Evolutionary conservation across 2,888 invertebrate species (phyloP).

Genomic region (Onchidella celtica): DNA sequence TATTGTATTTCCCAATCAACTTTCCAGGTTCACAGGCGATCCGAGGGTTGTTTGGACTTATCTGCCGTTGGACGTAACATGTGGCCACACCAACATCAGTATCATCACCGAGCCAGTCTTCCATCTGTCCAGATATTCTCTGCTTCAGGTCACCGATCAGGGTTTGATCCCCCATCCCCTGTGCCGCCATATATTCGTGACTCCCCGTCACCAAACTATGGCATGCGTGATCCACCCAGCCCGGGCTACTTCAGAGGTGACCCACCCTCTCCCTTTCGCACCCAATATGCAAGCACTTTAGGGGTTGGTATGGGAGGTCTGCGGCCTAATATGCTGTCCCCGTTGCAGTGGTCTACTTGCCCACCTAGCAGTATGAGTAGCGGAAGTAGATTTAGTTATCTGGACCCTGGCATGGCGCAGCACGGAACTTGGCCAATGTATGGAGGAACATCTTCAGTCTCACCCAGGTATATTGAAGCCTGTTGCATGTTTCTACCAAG

Average conservation of each 20-base stretch:
- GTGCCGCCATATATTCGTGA: conserved; percentile 39
- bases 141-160: conserved; percentile 37
- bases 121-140: conserved; percentile 61
- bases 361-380: conserved; percentile 2
- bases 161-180: conserved; percentile 28
- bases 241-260: conserved; percentile 37
- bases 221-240: conserved; percentile 27
- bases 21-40: conserved; percentile 65
- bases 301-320: conserved; percentile 14
- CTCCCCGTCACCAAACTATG: conserved; percentile 35
- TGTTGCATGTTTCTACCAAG: no score
- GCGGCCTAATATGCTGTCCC: conserved; percentile 42
- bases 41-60: conserved; percentile 72
- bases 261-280: conserved; percentile 32
- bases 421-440: conserved; percentile 50
- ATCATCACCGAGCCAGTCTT: conserved; percentile 67
- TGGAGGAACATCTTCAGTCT: conserved; percentile 30
- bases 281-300: conserved; percentile 27
- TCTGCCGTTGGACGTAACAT: conserved; percentile 65
- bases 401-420: conserved; percentile 33
- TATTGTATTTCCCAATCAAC: background rate
- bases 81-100: conserved; percentile 61
- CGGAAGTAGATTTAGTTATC: conserved; percentile 30
- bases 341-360: conserved; percentile 28
- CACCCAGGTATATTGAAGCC: background rate